These are phyloP conservation scores for Henicopernis longicauda DNA, from an alignment of 2,113 vertebrate species.

Conservation along the genomic window DNA sequence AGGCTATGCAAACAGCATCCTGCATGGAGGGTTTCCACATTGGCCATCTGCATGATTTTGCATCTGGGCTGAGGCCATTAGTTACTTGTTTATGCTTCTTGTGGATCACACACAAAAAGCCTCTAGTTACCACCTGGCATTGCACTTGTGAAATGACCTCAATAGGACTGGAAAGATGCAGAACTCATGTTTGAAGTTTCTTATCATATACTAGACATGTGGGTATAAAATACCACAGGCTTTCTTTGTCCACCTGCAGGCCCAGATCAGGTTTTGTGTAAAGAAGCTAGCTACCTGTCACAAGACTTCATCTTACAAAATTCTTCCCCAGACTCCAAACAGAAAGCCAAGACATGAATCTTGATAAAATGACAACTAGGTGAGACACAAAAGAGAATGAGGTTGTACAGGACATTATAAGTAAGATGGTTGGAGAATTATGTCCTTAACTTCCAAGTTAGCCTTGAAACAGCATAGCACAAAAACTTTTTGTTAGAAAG, in stretches of 20 bases:
- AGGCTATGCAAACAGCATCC: rapidly evolving
- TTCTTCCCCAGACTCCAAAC: background rate
- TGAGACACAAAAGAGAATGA: background rate
- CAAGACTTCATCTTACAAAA: background rate
- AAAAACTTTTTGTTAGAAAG: background rate
- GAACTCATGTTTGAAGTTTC: background rate
- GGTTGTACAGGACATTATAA: background rate
- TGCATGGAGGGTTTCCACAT: rapidly evolving
- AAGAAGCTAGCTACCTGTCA: background rate
- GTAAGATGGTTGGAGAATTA: background rate
- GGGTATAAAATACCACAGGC: background rate
- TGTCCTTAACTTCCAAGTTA: background rate
- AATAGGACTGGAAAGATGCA: background rate
- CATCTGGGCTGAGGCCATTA: background rate
- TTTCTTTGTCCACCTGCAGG: background rate
- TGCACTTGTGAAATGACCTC: background rate
- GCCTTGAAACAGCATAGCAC: background rate
- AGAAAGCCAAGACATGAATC: background rate
- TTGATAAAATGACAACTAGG: background rate
- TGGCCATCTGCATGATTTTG: rapidly evolving
- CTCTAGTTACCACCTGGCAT: background rate
- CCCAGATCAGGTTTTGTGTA: background rate
- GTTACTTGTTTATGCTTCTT: background rate
- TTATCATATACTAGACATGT: rapidly evolving
- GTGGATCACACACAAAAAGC: background rate